These are phyloP conservation scores for Cranoglanis bouderius DNA, from an alignment of 2,113 vertebrate genomes.

Conservation along the genomic window DNA sequence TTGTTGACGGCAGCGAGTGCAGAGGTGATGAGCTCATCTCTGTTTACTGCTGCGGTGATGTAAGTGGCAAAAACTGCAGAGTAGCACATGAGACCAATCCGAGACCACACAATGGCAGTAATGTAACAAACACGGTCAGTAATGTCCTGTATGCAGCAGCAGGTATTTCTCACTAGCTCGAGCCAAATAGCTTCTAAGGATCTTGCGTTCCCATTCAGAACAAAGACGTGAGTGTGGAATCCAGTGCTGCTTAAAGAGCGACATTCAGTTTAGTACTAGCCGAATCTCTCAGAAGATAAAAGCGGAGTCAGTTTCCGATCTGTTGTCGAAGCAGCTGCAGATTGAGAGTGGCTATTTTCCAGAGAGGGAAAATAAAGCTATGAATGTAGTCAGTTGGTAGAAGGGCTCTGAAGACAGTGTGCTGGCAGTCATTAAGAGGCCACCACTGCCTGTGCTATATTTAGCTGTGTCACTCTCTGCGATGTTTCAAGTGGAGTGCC, in stretches of 20 bases:
- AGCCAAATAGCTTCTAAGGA: constrained; percentile 25
- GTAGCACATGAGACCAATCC: background rate
- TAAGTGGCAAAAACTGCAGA: constrained; percentile 35
- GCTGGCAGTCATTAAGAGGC: constrained; percentile 35
- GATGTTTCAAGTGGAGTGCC: background rate
- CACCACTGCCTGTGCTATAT: constrained; percentile 32
- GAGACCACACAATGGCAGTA: constrained; percentile 32
- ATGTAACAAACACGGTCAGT: constrained; percentile 25
- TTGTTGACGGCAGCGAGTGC: constrained; percentile 36
- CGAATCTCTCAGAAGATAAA: background rate
- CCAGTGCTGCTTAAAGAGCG: background rate
- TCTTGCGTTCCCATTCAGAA: constrained; percentile 7
- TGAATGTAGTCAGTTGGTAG: background rate
- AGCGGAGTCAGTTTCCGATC: constrained; percentile 6
- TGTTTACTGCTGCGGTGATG: constrained; percentile 36
- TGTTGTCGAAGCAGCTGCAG: constrained; percentile 32
- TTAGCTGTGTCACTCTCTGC: constrained; percentile 28
- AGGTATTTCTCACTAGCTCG: constrained; percentile 39
- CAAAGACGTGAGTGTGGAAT: constrained; percentile 17
- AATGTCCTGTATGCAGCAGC: background rate
- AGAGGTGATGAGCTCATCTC: constrained; percentile 41
- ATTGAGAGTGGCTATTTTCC: background rate
- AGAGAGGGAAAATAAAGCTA: background rate
- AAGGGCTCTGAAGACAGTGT: constrained; percentile 23
- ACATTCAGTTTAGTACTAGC: background rate